phyloP scores from a whole-genome alignment of 2,797 vertebrate species.

The Darevskia nairensis region DNA sequence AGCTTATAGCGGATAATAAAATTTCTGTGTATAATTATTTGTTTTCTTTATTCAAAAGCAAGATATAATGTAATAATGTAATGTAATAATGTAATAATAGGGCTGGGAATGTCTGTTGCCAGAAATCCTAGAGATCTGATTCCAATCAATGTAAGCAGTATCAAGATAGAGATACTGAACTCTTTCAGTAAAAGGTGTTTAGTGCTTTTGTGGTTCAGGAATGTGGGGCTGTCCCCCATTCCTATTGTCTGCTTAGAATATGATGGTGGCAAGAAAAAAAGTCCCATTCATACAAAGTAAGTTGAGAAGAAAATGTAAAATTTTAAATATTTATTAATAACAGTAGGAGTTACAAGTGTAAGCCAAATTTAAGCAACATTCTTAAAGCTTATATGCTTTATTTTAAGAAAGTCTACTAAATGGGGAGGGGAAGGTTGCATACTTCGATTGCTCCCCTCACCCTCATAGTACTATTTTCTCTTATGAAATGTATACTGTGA shows the following conservation, averaged over 20 bases:
- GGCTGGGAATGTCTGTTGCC: no score
- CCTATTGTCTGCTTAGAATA: background rate
- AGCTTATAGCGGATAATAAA: background rate
- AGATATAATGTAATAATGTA: no score
- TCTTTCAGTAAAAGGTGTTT: background rate
- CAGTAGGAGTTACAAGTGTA: background rate
- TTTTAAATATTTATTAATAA: background rate
- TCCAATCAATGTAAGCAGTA: no score
- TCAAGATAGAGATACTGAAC: no score
- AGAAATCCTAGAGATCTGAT: background rate
- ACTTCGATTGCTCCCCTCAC: background rate
- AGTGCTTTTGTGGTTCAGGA: background rate
- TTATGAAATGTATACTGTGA: conserved; percentile 6
- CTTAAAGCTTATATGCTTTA: background rate
- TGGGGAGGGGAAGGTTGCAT: background rate
- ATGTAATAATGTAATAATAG: no score
- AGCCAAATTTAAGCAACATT: background rate
- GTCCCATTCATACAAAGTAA: background rate
- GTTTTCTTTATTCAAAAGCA: no score
- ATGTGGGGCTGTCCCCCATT: background rate
- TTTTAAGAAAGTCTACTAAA: background rate
- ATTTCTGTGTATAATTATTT: background rate
- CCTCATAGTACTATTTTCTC: conserved; percentile 8
- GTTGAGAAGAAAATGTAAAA: background rate
- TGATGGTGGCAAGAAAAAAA: background rate